Conservation (phyloP, 37 sponge, comb jelly and placozoan species). For the Agelas oroides region DNA sequence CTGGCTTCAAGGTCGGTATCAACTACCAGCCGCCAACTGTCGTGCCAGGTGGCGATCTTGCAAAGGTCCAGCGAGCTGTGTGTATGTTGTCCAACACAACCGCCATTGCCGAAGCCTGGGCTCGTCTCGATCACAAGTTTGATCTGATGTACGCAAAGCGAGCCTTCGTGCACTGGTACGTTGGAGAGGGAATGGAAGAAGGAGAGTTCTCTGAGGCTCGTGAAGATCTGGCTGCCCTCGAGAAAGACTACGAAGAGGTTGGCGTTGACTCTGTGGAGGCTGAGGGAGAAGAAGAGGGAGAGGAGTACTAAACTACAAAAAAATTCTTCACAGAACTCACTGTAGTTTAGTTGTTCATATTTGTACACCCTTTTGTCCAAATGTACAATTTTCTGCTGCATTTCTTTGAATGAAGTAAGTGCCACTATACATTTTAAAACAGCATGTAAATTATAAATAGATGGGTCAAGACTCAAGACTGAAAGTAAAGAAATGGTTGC, state of each 20-base stretch:
- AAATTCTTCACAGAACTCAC: no score
- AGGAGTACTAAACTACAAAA: conserved; percentile 58
- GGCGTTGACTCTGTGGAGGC: conserved; percentile 74
- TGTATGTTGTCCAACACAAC: conserved; percentile 98
- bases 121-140: conserved; percentile 95
- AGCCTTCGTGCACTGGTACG: conserved; percentile 97
- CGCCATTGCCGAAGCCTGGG: conserved; percentile 95
- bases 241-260: conserved; percentile 93
- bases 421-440: no score
- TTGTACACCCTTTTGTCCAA: no score
- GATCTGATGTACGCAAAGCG: conserved; percentile 97
- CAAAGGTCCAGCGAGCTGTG: conserved; percentile 92
- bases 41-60: conserved; percentile 92
- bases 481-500: no score
- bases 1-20: conserved; percentile 98
- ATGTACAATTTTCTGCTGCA: no score
- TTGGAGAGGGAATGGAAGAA: conserved; percentile 96
- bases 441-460: no score
- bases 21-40: conserved; percentile 97
- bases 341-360: no score
- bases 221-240: conserved; percentile 91
- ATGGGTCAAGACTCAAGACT: no score
- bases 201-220: conserved; percentile 95
- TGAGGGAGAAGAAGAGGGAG: conserved; percentile 79
- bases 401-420: no score